Base-by-base conservation (phyloP, 2,888 invertebrate genomes). In the Hermaeophaga mercurialis region DNA sequence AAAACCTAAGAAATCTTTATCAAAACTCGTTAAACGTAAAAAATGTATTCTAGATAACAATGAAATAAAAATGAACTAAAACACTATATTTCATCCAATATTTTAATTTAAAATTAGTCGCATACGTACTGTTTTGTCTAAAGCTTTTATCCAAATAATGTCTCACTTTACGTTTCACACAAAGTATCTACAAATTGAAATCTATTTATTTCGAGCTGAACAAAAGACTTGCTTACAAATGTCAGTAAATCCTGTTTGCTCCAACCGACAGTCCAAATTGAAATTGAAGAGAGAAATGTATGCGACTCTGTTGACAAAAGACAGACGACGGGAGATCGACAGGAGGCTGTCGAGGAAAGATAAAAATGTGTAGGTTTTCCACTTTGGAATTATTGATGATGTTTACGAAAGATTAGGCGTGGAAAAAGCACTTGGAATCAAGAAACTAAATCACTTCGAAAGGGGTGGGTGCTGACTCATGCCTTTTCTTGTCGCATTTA, bases 351-450 rank as follows among this genome's bases (percentile, higher is more conserved):
- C 12, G 12, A 12, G 17, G 24, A 9, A 36, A 54, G 47, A 54
- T 54, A 33, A 47, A 45, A 54, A 47, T 45, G 38, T 33, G 47
- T 54, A 24, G 46, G 31, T 41, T 41, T 8, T 14, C 31, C 38
- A 15, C 41, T 54, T 39, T 19, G 14, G 47, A 33, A 47, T 46
- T 47, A 47, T 54, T 54, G 45, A 46, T 31, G 39, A 31, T 54
- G 45, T 45, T 54, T 54, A 47, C 50, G 39, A 50, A 26, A 41
- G 50, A 50, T 38, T 41, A 50, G 31, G 17, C 39, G 38, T 31
- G 28, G 31, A 38, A 43, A 26, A 26, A 24, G 24, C 4, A 24
- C 11, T 26, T 43, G 14, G 24, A 43, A 43, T 24, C 18, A 9
- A 12, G 43, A 43, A 43, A 43, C 22, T 24, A 43, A 43, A 43